Evolutionary conservation across 2,888 invertebrate genomes (phyloP).

Genomic region (Oscheius sp.): DNA sequence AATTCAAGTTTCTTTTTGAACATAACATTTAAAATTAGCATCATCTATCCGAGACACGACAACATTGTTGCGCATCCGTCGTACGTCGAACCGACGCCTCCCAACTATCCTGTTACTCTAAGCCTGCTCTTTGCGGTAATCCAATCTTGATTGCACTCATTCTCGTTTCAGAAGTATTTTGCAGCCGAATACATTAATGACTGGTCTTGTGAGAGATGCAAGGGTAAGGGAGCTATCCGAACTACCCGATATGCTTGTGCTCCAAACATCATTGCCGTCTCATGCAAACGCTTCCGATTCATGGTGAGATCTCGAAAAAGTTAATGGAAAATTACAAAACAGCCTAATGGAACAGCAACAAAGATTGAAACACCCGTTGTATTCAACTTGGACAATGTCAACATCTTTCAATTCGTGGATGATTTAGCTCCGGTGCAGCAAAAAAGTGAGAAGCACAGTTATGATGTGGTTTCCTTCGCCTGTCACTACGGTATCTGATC

Average conservation of each 20-base stretch:
- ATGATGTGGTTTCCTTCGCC: constrained; percentile 16
- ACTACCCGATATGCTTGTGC: not conserved
- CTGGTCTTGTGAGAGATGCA: constrained; percentile 25
- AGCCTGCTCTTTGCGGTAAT: constrained; percentile 12
- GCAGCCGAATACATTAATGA: constrained; percentile 21
- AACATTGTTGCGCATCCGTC: constrained; percentile 3
- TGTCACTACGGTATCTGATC: constrained; percentile 17
- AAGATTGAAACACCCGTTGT: constrained; percentile 6
- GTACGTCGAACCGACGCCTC: constrained; percentile 4
- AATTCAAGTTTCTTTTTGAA: not conserved
- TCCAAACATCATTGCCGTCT: constrained; percentile 24
- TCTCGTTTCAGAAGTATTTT: constrained; percentile 24
- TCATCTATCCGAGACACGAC: not conserved
- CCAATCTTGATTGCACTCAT: not conserved
- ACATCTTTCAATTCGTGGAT: constrained; percentile 1
- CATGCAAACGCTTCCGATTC: constrained; percentile 13
- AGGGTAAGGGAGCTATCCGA: constrained; percentile 13
- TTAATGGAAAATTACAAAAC: not conserved
- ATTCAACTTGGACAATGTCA: not conserved
- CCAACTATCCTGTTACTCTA: constrained; percentile 1
- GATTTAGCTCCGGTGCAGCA: not conserved
- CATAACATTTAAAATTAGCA: not conserved
- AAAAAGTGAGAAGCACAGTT: not conserved
- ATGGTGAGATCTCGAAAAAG: not conserved
- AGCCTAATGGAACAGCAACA: not conserved